Evolutionary conservation across 2,113 vertebrate genomes (phyloP).

Genomic region (Oophaga pumilio): DNA sequence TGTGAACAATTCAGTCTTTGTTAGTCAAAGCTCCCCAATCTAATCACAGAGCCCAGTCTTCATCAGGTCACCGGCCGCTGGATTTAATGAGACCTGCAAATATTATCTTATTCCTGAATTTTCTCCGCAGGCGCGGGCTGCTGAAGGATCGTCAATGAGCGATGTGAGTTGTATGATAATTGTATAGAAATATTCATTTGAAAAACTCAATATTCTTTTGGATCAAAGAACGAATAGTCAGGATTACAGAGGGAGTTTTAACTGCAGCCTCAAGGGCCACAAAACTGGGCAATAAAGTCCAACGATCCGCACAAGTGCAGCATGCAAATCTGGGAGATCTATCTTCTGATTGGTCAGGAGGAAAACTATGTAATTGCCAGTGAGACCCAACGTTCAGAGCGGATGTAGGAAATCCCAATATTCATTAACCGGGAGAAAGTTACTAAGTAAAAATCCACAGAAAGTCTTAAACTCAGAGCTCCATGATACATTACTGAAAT

Average conservation of each 20-base stretch:
- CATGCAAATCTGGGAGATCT: neutral
- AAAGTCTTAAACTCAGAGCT: neutral
- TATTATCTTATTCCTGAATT: conserved; percentile 13
- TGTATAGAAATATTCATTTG: conserved; percentile 26
- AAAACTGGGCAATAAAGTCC: neutral
- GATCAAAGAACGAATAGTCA: neutral
- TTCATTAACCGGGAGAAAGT: neutral
- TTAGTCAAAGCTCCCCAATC: conserved; percentile 15
- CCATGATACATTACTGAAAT: too few relatives aligned
- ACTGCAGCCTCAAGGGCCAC: neutral
- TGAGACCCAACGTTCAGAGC: neutral
- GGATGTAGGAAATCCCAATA: neutral
- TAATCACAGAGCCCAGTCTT: conserved; percentile 22
- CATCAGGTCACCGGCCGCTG: conserved; percentile 20
- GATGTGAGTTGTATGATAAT: conserved; percentile 50
- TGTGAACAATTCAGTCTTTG: neutral
- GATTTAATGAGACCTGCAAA: conserved; percentile 45
- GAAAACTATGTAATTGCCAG: neutral
- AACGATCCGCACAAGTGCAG: neutral
- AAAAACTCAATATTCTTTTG: conserved; percentile 25
- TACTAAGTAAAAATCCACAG: neutral
- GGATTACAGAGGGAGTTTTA: conserved; percentile 6
- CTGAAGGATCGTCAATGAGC: neutral
- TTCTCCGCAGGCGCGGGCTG: neutral
- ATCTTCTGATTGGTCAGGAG: neutral